phyloP scores from a whole-genome alignment of 2,113 vertebrate species.

The Numida meleagris region DNA sequence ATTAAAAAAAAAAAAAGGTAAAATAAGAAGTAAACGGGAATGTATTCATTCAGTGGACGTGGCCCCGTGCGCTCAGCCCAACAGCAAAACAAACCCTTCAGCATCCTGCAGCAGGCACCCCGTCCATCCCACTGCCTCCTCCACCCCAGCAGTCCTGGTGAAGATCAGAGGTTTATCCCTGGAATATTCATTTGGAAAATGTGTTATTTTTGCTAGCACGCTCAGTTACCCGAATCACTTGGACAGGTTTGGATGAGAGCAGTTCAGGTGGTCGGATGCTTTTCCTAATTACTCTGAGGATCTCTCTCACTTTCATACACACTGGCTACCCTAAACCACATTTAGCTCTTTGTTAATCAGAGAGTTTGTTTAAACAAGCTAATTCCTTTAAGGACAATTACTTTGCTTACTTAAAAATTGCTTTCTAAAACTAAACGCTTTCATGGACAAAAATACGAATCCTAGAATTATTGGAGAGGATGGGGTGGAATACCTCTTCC shows the following conservation, averaged over 20 bases:
- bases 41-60: neutral
- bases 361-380: neutral
- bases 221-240: neutral
- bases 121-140: neutral
- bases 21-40: neutral
- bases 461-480: neutral
- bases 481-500: neutral
- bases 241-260: neutral
- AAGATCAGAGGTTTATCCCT: neutral
- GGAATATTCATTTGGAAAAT: neutral
- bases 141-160: neutral
- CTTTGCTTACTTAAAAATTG: conserved; percentile 26
- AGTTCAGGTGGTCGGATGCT: neutral
- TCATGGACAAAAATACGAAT: neutral
- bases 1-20: neutral
- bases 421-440: neutral
- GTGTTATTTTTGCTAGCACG: neutral
- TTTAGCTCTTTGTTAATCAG: neutral
- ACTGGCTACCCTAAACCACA: neutral
- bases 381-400: conserved; percentile 16
- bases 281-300: conserved; percentile 6
- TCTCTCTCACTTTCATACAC: neutral
- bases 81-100: neutral
- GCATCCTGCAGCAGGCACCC: neutral
- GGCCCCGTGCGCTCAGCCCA: neutral